phyloP scores from a whole-genome alignment of 2,113 vertebrate genomes.

The Melanotaenia duboulayi region DNA sequence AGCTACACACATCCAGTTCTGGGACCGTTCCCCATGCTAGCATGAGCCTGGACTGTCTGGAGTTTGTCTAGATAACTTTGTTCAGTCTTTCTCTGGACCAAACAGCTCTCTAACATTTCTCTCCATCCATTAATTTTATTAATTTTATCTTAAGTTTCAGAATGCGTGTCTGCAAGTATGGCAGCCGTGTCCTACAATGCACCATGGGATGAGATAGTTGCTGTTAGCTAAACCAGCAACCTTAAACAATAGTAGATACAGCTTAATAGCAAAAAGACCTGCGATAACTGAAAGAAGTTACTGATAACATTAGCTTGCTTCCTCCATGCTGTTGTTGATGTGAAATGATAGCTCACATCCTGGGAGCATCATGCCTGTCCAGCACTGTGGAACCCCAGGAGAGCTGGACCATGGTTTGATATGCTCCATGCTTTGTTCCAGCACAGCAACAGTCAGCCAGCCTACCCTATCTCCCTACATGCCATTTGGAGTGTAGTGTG shows the following conservation, averaged over 20 bases:
- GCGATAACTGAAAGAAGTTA: not conserved
- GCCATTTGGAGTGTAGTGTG: constrained; percentile 58
- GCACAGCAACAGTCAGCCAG: constrained; percentile 43
- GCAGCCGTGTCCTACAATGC: too few relatives aligned
- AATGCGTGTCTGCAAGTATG: too few relatives aligned
- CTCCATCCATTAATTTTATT: too few relatives aligned
- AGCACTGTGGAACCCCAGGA: constrained; percentile 52
- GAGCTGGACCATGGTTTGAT: constrained; percentile 68
- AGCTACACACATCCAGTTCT: too few relatives aligned
- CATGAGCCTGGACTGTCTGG: too few relatives aligned
- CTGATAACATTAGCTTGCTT: constrained; percentile 23
- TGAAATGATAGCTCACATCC: constrained; percentile 51
- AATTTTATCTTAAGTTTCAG: too few relatives aligned
- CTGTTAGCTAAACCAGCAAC: not conserved
- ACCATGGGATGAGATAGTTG: too few relatives aligned
- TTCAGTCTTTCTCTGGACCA: too few relatives aligned
- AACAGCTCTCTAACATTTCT: too few relatives aligned
- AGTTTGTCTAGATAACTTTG: too few relatives aligned
- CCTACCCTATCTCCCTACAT: constrained; percentile 44
- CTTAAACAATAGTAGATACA: not conserved
- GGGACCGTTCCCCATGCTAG: too few relatives aligned
- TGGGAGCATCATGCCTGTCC: constrained; percentile 50
- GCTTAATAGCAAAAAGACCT: not conserved
- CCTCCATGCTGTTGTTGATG: constrained; percentile 46
- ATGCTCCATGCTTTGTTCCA: constrained; percentile 58